Conservation (phyloP, 2,113 vertebrate genomes). For the Hypanus sabinus region DNA sequence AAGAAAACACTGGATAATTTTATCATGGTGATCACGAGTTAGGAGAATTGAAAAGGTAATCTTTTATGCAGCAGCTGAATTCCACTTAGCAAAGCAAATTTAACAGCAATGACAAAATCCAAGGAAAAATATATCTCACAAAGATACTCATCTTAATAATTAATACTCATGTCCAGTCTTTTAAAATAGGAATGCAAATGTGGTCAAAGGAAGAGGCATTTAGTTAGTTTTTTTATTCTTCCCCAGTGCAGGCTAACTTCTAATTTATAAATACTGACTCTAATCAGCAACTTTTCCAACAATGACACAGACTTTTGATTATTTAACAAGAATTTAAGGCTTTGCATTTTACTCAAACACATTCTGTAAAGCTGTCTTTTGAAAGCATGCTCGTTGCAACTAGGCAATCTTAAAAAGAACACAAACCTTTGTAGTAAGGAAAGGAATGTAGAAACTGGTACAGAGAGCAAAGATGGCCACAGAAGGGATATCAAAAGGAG, state of each 20-base stretch:
- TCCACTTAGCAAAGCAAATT: not conserved
- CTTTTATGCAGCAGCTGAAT: not conserved
- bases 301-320: not conserved
- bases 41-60: not conserved
- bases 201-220: not conserved
- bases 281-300: not conserved
- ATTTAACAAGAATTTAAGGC: not conserved
- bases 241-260: not conserved
- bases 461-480: slow-evolving; percentile 1
- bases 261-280: not conserved
- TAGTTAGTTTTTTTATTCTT: not conserved
- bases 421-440: not conserved
- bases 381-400: not conserved
- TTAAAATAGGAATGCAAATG: not conserved
- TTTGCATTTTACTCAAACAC: not conserved
- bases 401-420: not conserved
- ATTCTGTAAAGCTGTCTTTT: not conserved
- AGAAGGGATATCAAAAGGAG: not conserved
- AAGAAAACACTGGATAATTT: not conserved
- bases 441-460: not conserved
- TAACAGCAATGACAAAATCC: not conserved
- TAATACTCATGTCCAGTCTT: not conserved
- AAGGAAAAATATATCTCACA: not conserved
- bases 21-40: not conserved
- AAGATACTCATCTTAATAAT: not conserved